Conservation (phyloP, 2,797 vertebrate species). For the Poeciliopsis turneri region DNA sequence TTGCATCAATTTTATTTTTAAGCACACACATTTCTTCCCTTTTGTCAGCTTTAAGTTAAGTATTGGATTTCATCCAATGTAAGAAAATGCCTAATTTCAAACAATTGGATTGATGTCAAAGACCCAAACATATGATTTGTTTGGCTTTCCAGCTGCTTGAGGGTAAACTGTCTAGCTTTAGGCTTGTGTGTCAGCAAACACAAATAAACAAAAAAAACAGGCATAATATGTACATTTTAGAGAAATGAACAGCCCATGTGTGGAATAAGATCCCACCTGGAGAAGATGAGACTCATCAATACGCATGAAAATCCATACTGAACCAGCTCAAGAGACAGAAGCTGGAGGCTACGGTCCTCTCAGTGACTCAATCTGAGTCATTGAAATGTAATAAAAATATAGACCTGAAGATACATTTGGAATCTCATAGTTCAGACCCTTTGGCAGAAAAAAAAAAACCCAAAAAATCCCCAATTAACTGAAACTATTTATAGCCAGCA, state of each 20-base stretch:
- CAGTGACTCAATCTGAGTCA: neutral
- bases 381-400: neutral
- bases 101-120: neutral
- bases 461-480: neutral
- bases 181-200: neutral
- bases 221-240: neutral
- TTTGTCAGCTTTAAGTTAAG: neutral
- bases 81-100: neutral
- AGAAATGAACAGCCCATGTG: neutral
- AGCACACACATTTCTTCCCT: neutral
- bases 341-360: neutral
- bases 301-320: neutral
- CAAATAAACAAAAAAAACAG: neutral
- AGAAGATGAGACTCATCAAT: neutral
- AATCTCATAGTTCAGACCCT: neutral
- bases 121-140: neutral
- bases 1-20: neutral
- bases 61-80: neutral
- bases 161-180: neutral
- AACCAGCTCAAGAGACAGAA: neutral
- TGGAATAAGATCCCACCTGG: neutral
- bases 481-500: neutral
- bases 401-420: neutral
- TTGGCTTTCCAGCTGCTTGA: neutral
- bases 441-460: neutral